Base-by-base conservation (phyloP, 2,797 vertebrate genomes). In the Chelidonichthys spinosus region DNA sequence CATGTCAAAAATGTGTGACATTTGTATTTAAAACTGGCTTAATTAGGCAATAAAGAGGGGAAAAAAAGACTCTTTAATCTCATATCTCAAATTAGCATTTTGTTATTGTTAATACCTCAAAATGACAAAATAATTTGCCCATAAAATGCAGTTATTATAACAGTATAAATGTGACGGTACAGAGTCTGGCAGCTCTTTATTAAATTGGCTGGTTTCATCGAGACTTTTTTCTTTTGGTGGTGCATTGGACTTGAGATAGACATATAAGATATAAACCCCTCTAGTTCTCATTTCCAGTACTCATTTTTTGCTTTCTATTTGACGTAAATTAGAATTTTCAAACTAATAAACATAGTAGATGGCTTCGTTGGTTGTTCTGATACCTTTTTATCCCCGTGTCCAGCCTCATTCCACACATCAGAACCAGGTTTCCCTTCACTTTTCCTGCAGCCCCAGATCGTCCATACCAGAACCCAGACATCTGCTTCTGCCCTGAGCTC, bases 401-500 rank as follows among this genome's bases (percentile, higher is more conserved):
- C 33, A 33, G 37, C 58, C 40, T 14, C 9, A 56, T 32, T 52
- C 43, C 39, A 6, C 59, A 54, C 35, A 44, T 49, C 18, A 56
- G 9, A 49, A 32, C 7, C 33, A 35, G 36, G 18, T 13, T 68
- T 54, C 14, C 49, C 9, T 17, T 1, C 18, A 6, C 35, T 54
- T 72, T 69, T 52, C 4, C 33, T 32, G 36, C 9, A n/a, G 35
- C n/a, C 15, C 33, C 17, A 36, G 32, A 60, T 47, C 9, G 0
- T 72, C 67, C 55, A 0, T 4, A 43, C 3, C 35, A 44, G 25
- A 56, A 33, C 15, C 15, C 46, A 43, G 63, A 18, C 62, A 64
- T 75, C 74, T 70, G 69, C 46, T 37, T 73, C 72, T 37, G 42
- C 61, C 60, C 52, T 37, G 63, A 54, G 69, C 74, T 70, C 52